Conservation (phyloP, 2,888 invertebrate species). For the Drosophila histrio region DNA sequence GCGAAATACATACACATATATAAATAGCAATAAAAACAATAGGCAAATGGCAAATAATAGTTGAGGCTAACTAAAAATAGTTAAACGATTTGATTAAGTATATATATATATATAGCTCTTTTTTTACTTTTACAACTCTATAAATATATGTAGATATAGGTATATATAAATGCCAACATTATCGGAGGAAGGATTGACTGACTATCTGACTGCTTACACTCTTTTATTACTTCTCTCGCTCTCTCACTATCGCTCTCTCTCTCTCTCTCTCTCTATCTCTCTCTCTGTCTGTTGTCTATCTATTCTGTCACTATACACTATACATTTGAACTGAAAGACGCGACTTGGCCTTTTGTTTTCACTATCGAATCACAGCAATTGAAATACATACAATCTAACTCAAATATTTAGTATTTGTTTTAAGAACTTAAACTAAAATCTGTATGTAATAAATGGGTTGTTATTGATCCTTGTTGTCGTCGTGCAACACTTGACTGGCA, state of each 20-base stretch:
- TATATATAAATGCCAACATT: slow-evolving; percentile 81
- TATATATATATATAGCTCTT: slow-evolving; percentile 54
- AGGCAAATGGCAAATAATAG: slow-evolving; percentile 60
- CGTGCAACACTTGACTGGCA: slow-evolving; percentile 53
- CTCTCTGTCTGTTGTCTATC: slow-evolving; percentile 29
- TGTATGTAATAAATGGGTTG: slow-evolving; percentile 80
- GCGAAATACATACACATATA: slow-evolving; percentile 57
- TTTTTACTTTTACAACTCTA: slow-evolving; percentile 14
- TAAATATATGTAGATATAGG: slow-evolving; percentile 27
- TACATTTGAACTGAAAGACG: slow-evolving; percentile 82
- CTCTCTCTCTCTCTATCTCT: neutral
- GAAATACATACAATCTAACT: slow-evolving; percentile 69
- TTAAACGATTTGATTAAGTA: slow-evolving; percentile 59
- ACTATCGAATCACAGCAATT: slow-evolving; percentile 81
- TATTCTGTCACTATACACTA: slow-evolving; percentile 64
- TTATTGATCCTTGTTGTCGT: slow-evolving; percentile 82
- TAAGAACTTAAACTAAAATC: slow-evolving; percentile 56
- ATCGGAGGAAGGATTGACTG: slow-evolving; percentile 82
- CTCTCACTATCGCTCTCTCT: slow-evolving; percentile 12
- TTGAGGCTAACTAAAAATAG: slow-evolving; percentile 71
- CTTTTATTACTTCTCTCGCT: slow-evolving; percentile 4
- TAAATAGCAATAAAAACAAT: slow-evolving; percentile 55
- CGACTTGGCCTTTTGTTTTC: slow-evolving; percentile 69
- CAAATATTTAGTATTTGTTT: slow-evolving; percentile 41
- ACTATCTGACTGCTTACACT: slow-evolving; percentile 61